phyloP scores from a whole-genome alignment of 2,888 invertebrate genomes.

The Drosophila seclusa region DNA sequence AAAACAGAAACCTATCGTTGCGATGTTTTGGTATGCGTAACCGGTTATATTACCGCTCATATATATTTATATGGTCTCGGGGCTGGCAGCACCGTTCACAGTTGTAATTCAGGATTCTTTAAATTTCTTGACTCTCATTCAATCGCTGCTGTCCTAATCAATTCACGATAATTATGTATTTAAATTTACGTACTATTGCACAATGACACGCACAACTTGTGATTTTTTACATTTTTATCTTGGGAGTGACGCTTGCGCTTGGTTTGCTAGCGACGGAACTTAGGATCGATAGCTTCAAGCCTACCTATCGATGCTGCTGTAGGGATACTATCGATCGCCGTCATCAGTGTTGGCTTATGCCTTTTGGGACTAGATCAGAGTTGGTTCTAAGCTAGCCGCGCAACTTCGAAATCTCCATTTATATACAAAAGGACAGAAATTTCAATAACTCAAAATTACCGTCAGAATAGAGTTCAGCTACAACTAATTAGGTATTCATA shows the following conservation, averaged over 20 bases:
- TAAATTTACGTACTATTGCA: conserved; percentile 49
- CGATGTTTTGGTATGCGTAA: conserved; percentile 59
- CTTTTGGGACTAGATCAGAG: conserved; percentile 28
- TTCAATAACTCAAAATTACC: background rate
- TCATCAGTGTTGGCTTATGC: conserved; percentile 25
- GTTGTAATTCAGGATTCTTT: conserved; percentile 20
- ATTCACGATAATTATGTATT: conserved; percentile 21
- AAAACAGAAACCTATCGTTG: conserved; percentile 47
- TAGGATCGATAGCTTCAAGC: conserved; percentile 45
- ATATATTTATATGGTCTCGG: conserved; percentile 21
- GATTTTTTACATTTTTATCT: conserved; percentile 52
- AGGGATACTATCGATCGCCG: conserved; percentile 27
- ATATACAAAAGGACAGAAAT: background rate
- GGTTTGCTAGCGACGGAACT: conserved; percentile 37
- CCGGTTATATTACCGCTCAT: conserved; percentile 55
- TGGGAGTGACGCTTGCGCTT: conserved; percentile 64
- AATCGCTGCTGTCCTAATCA: background rate
- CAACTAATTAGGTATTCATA: background rate
- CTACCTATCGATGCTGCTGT: conserved; percentile 25
- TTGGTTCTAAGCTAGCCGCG: conserved; percentile 35
- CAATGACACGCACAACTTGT: conserved; percentile 52
- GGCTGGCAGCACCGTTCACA: conserved; percentile 40
- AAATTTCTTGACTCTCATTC: conserved; percentile 5
- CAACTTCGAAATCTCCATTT: conserved; percentile 12
- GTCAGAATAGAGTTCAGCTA: background rate